These are phyloP conservation scores for Lithophane leautieri DNA, from an alignment of 2,888 invertebrate species.

Conservation along the genomic window DNA sequence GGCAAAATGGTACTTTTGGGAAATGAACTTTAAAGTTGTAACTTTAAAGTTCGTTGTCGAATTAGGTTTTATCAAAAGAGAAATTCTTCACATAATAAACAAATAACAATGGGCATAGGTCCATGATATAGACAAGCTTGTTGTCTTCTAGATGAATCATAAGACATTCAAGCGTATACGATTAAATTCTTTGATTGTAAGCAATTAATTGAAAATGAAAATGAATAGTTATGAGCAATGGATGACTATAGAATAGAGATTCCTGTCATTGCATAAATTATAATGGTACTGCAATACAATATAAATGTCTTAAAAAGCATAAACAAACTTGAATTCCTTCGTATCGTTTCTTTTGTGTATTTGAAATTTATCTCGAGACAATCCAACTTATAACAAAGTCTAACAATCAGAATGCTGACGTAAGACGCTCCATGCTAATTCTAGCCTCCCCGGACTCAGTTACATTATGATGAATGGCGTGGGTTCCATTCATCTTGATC, in stretches of 20 bases:
- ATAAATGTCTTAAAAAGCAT: slow-evolving; percentile 9
- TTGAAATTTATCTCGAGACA: not conserved
- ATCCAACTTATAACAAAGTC: not conserved
- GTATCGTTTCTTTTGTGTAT: not conserved
- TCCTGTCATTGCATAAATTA: not conserved
- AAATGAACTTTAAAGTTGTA: no score
- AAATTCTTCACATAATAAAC: slow-evolving; percentile 34
- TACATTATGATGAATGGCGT: slow-evolving; percentile 49
- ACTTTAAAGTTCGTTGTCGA: no score
- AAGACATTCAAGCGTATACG: slow-evolving; percentile 12
- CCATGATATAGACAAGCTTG: slow-evolving; percentile 5
- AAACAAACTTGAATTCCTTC: not conserved
- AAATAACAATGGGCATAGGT: slow-evolving; percentile 4
- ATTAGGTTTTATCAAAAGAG: slow-evolving; percentile 4
- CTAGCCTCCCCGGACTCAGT: slow-evolving; percentile 31
- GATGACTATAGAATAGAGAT: not conserved
- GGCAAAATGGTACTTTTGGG: no score
- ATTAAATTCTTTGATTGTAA: slow-evolving; percentile 43
- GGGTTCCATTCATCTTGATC: slow-evolving; percentile 51
- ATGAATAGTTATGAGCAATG: slow-evolving; percentile 8
- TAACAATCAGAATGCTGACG: slow-evolving; percentile 13
- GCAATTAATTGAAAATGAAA: slow-evolving; percentile 8
- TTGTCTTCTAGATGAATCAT: slow-evolving; percentile 39
- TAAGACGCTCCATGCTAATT: slow-evolving; percentile 47
- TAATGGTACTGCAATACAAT: not conserved